Evolutionary conservation across 2,797 vertebrate genomes (phyloP), one percentile per base, ranked within the genome.

Genomic region (Enteromius treurensis): DNA sequence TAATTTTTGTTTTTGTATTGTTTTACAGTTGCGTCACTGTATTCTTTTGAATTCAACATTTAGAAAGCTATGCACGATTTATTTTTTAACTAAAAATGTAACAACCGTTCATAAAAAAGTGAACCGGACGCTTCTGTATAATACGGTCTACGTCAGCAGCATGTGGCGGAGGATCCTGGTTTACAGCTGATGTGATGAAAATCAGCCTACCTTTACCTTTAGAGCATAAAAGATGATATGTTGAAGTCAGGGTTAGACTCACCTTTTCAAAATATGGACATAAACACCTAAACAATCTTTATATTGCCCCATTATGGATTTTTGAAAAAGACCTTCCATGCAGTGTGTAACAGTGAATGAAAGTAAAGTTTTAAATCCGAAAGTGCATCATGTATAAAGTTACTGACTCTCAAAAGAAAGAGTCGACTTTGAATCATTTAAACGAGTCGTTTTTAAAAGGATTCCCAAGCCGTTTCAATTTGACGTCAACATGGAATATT

Each of bases 101-200:
- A 58, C 58, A 60, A 34, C 7, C n/a, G 42, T 19, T 60, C 21
- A 60, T 15, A 60, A 40, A 51, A 82, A 71, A 84, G 81, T 60
- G 82, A 65, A 80, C 70, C 65, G 82, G 67, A 77, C 81, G 45
- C 73, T 69, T 29, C 47, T 17, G 3, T 84, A 65, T 42, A 3
- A 58, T 23, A 26, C 0, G n/a, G 5, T 37, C 34, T n/a, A 29
- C 6, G 3, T 76, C 6, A 32, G 55, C 23, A 67, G 9, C 17
- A 49, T 65, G 8, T 49, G 60, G 26, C 64, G 5, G n/a, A 47
- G 17, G 17, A 9, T 4, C 15, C 40, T 77, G 4, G 34, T 77
- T 29, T 29, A 29, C 9, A 47, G n/a, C 19, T 45, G 10, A 29
- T 26, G 45, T 17, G 8, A 49, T 19, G 8, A 13, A 55, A 37